Evolutionary conservation across 1,140 invertebrate species (phyloP).

Genomic region (Heliconius eleuchia): DNA sequence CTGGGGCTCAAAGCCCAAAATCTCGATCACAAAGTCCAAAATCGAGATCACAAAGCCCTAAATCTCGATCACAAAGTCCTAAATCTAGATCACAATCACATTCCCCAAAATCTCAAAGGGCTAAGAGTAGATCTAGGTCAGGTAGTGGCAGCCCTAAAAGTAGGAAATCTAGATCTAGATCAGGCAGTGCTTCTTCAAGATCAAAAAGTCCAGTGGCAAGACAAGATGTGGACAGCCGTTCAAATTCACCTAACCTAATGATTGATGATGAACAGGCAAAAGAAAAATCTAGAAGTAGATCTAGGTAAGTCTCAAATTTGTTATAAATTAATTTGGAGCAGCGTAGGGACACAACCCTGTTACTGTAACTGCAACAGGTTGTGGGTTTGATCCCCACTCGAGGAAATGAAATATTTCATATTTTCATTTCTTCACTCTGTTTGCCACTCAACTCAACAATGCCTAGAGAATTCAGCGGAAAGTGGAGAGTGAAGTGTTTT

Average conservation of each 20-base stretch:
- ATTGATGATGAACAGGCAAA: conserved; percentile 78
- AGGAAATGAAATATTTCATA: no score
- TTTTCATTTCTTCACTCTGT: no score
- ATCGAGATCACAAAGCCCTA: conserved; percentile 66
- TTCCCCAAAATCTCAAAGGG: conserved; percentile 49
- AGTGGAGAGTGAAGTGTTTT: no score
- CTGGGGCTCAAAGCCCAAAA: conserved; percentile 57
- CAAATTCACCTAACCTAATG: conserved; percentile 82
- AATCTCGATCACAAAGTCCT: conserved; percentile 61
- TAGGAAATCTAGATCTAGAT: conserved; percentile 63
- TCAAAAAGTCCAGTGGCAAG: conserved; percentile 72
- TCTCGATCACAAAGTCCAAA: conserved; percentile 77
- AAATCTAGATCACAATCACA: conserved; percentile 71
- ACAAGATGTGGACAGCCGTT: conserved; percentile 76
- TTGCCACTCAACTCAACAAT: no score
- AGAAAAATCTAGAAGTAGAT: conserved; percentile 65
- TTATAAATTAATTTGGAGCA: not conserved
- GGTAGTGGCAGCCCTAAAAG: conserved; percentile 67
- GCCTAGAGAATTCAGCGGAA: no score
- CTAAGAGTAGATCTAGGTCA: conserved; percentile 62
- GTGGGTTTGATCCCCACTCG: no score
- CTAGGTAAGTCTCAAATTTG: conserved; percentile 52
- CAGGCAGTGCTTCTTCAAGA: conserved; percentile 65
- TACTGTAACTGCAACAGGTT: no score
- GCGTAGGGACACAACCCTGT: no score